Percentiles rank a stretch among this genome's conserved stretches.
Evolutionary conservation across 64 coral and sea anemone genomes (phyloP).

Genomic region (Dendronephthya gigantea): DNA sequence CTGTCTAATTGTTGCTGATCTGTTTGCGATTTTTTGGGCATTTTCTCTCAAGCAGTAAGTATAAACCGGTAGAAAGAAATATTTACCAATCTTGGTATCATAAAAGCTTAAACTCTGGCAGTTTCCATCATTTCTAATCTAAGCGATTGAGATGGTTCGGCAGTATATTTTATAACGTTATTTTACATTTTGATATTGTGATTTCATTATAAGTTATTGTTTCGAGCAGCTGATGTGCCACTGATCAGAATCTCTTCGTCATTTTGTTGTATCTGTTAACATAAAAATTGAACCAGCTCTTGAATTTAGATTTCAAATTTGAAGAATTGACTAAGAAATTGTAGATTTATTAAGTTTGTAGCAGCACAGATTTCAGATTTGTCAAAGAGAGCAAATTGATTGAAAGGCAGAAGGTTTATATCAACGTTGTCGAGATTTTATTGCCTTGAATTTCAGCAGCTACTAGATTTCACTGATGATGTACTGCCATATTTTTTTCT

Average conservation of each 20-base stretch:
- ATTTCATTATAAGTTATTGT: background rate
- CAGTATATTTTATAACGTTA: background rate
- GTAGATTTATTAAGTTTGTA: no score
- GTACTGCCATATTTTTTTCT: no score
- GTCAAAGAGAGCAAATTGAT: no score
- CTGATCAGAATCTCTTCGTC: background rate
- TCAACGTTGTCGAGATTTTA: no score
- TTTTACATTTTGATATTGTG: background rate
- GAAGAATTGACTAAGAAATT: no score
- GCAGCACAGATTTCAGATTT: no score
- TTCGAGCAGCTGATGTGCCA: background rate
- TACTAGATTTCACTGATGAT: no score
- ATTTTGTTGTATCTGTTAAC: no score
- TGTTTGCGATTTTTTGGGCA: background rate
- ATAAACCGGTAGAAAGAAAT: background rate
- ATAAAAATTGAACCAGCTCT: no score
- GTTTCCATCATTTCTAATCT: background rate
- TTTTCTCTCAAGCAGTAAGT: background rate
- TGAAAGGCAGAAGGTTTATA: no score
- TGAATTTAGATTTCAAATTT: no score
- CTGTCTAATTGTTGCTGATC: background rate
- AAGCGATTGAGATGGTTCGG: background rate
- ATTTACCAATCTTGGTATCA: background rate
- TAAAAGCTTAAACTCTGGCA: background rate
- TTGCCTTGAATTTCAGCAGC: no score